Conservation (phyloP, 2,113 vertebrate species). For the Callorhinus ursinus region DNA sequence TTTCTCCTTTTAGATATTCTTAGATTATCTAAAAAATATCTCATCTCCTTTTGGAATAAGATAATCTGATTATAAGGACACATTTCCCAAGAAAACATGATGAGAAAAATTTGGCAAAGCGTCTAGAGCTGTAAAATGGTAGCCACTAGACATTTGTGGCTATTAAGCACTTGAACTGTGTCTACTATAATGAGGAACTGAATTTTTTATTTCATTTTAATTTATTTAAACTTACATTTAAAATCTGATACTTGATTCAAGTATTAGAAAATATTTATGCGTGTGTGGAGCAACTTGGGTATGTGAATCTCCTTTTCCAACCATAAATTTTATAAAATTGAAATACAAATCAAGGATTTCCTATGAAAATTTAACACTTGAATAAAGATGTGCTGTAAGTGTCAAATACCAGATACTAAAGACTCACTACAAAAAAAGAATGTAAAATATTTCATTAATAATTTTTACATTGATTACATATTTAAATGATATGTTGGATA, state of each 20-base stretch:
- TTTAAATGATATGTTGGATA: background rate
- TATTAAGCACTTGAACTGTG: background rate
- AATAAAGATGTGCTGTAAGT: background rate
- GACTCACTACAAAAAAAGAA: background rate
- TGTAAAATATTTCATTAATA: background rate
- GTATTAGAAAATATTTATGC: background rate
- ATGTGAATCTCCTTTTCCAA: slow-evolving; percentile 1
- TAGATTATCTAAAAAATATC: too few species aligned
- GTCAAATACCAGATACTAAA: slow-evolving; percentile 4
- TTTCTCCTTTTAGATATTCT: background rate
- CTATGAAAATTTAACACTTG: background rate
- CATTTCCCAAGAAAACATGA: background rate
- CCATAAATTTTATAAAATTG: slow-evolving; percentile 32
- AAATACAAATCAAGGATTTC: background rate
- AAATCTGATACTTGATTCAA: slow-evolving; percentile 20
- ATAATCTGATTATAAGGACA: background rate
- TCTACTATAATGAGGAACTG: background rate
- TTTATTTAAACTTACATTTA: slow-evolving; percentile 3
- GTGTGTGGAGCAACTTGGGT: background rate
- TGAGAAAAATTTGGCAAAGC: background rate
- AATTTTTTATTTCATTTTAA: slow-evolving; percentile 4
- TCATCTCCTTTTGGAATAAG: background rate
- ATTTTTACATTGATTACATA: background rate
- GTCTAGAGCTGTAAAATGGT: background rate
- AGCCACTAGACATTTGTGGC: background rate